These are phyloP conservation scores for Nothoprocta pentlandii DNA, from an alignment of 2,113 vertebrate genomes.

Conservation along the genomic window DNA sequence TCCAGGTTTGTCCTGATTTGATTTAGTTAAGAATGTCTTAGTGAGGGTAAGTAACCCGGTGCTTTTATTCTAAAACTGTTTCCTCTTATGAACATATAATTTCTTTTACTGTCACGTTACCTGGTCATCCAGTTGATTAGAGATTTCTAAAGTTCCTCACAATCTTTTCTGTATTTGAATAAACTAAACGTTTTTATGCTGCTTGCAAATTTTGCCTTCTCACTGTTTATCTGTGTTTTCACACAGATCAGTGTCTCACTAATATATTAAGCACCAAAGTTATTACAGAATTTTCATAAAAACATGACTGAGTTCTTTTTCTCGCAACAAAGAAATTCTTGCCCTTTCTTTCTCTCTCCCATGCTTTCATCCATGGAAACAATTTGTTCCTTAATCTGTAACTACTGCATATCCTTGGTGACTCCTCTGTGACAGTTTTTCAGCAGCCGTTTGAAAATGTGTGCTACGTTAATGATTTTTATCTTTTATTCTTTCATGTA, in stretches of 20 bases:
- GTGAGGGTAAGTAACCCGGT: background rate
- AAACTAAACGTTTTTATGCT: background rate
- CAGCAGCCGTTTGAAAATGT: background rate
- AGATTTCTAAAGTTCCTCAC: background rate
- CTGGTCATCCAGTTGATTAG: background rate
- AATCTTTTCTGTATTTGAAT: background rate
- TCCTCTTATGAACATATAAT: background rate
- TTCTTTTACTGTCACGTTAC: background rate
- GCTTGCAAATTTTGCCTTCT: background rate
- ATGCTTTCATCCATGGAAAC: background rate
- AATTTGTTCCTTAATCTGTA: background rate
- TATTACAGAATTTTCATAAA: background rate
- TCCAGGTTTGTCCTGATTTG: background rate
- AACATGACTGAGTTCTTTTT: background rate
- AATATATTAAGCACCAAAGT: background rate
- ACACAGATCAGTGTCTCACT: background rate
- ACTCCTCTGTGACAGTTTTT: background rate
- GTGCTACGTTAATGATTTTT: background rate
- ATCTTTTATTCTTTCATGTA: background rate
- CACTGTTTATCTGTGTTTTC: background rate
- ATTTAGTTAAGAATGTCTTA: background rate
- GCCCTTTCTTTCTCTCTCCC: background rate
- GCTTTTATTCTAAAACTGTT: background rate
- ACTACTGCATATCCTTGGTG: background rate
- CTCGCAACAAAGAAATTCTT: background rate